phyloP scores from a whole-genome alignment of 2,113 vertebrate species.

The Labrus mixtus region DNA sequence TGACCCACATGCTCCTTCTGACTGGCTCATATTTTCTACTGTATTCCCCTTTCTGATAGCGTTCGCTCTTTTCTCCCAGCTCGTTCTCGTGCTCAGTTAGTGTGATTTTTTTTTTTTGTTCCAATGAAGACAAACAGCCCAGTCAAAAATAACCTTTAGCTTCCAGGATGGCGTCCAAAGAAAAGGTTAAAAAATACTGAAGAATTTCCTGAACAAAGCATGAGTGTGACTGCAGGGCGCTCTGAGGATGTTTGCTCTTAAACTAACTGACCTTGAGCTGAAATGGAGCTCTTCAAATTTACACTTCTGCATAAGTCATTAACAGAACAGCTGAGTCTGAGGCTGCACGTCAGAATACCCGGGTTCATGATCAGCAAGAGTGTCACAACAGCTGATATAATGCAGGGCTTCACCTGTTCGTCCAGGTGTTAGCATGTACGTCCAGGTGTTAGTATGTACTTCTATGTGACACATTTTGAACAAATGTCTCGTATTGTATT shows the following conservation, averaged over 20 bases:
- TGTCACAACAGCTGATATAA: too few relatives aligned
- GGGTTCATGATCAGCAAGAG: too few relatives aligned
- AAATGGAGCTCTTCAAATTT: too few relatives aligned
- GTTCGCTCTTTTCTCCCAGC: not conserved
- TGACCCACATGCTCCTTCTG: not conserved
- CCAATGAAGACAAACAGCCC: not conserved
- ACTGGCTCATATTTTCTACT: not conserved
- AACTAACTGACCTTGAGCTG: not conserved
- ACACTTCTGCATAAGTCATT: not conserved
- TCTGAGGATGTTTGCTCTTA: not conserved
- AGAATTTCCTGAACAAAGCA: not conserved
- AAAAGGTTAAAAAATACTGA: not conserved
- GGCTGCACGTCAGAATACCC: too few relatives aligned
- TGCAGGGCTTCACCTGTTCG: too few relatives aligned
- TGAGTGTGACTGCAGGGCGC: not conserved
- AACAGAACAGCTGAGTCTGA: too few relatives aligned
- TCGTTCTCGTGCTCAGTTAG: not conserved
- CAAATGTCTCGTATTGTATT: not conserved
- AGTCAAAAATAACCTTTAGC: not conserved
- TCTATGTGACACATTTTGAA: too few relatives aligned
- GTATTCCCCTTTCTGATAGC: constrained; percentile 7
- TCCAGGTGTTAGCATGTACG: too few relatives aligned
- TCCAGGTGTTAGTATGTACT: too few relatives aligned
- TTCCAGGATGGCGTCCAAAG: not conserved
- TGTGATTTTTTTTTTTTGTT: not conserved